Evolutionary conservation across 2,797 vertebrate species (phyloP).

Genomic region (Tarsius wallacei): DNA sequence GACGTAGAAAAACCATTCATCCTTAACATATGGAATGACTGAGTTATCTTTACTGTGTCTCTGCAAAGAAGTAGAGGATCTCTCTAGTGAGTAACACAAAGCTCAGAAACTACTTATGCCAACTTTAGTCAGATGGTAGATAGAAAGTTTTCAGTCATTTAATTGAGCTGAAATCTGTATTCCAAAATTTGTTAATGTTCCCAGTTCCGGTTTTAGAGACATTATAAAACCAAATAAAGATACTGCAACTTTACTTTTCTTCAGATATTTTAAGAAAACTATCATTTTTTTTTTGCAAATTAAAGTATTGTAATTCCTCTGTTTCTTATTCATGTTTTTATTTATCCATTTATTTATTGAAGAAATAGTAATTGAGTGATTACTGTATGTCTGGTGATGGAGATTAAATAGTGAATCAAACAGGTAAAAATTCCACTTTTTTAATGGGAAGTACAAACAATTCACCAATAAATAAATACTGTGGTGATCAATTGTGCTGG

Average conservation of each 20-base stretch:
- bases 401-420: neutral
- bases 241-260: neutral
- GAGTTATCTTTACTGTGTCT: neutral
- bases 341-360: neutral
- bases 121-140: neutral
- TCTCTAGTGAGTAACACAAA: neutral
- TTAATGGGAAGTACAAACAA: neutral
- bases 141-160: neutral
- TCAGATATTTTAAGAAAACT: neutral
- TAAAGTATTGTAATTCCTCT: neutral
- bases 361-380: neutral
- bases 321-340: neutral
- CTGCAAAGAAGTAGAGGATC: neutral
- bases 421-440: neutral
- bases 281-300: neutral
- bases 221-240: neutral
- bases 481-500: neutral
- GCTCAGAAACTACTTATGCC: neutral
- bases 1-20: slow-evolving; percentile 26
- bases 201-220: neutral
- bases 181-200: neutral
- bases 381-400: neutral
- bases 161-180: neutral
- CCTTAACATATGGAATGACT: neutral
- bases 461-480: neutral